A percentile compares a stretch with the other conserved stretches of the same genome.
Evolutionary conservation across 2,113 vertebrate genomes (phyloP).

Genomic region (Rissa tridactyla): DNA sequence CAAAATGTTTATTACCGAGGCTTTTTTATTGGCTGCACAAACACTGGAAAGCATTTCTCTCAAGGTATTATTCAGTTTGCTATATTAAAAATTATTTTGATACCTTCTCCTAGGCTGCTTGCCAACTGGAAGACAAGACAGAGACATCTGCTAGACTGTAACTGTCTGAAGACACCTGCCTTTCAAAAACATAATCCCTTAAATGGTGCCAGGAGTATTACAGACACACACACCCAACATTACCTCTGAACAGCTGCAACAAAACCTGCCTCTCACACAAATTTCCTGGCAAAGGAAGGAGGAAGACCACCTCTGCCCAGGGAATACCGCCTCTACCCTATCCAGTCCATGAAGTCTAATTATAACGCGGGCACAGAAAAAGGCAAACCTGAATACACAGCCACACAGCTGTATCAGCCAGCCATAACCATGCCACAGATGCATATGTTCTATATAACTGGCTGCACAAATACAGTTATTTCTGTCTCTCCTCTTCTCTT

Average conservation of each 20-base stretch:
- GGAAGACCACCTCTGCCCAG: neutral
- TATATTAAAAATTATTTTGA: constrained; percentile 28
- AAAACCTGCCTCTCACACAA: neutral
- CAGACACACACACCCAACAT: neutral
- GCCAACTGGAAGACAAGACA: neutral
- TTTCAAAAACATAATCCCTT: constrained; percentile 21
- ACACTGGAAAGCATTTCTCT: neutral
- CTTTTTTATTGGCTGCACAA: constrained; percentile 14
- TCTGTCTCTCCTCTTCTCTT: neutral
- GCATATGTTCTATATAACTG: accelerated
- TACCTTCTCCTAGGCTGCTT: constrained; percentile 19
- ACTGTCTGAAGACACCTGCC: neutral
- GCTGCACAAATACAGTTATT: neutral
- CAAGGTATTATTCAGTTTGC: neutral
- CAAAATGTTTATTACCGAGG: constrained; percentile 6
- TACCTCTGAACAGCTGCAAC: neutral
- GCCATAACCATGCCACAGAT: neutral
- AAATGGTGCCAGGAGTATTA: neutral
- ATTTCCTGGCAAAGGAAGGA: neutral
- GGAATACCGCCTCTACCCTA: neutral
- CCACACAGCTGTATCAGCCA: neutral
- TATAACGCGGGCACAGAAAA: neutral
- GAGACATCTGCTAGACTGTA: neutral
- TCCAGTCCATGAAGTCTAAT: neutral
- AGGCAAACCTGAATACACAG: neutral